Conservation (phyloP, 2,113 vertebrate genomes). For the Leucopternis melanops region DNA sequence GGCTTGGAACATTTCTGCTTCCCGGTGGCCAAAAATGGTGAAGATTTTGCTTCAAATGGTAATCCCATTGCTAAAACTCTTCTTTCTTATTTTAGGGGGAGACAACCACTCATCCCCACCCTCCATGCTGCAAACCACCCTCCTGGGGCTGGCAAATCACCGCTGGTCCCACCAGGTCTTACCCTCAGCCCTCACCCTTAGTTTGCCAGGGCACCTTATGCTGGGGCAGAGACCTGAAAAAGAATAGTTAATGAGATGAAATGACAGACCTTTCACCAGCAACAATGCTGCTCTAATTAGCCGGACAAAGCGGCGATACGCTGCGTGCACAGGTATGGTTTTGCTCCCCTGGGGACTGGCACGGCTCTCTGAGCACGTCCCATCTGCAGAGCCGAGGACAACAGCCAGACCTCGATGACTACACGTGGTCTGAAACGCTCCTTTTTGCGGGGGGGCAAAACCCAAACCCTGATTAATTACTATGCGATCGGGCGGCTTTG, state of each 20-base stretch:
- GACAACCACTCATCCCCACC: neutral
- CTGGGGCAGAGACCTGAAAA: neutral
- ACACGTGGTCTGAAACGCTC: neutral
- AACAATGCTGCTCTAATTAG: neutral
- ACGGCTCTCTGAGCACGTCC: accelerated
- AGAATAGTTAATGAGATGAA: neutral
- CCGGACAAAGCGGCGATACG: neutral
- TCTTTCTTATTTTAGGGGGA: neutral
- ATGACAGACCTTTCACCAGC: neutral
- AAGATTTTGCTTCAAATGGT: neutral
- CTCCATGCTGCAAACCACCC: neutral
- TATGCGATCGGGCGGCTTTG: neutral
- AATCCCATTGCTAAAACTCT: neutral
- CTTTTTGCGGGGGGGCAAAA: neutral
- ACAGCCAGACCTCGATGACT: neutral
- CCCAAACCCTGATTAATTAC: neutral
- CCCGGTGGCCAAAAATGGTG: neutral
- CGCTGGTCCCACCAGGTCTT: neutral
- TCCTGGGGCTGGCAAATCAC: neutral
- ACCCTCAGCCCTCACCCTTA: neutral
- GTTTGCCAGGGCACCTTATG: neutral
- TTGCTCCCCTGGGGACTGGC: neutral
- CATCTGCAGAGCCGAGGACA: neutral
- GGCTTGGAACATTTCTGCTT: neutral
- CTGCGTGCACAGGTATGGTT: neutral